A percentile compares a stretch with the other conserved stretches of the same genome.
Conservation (phyloP, 2,888 invertebrate species). For the Creontiades dilutus region DNA sequence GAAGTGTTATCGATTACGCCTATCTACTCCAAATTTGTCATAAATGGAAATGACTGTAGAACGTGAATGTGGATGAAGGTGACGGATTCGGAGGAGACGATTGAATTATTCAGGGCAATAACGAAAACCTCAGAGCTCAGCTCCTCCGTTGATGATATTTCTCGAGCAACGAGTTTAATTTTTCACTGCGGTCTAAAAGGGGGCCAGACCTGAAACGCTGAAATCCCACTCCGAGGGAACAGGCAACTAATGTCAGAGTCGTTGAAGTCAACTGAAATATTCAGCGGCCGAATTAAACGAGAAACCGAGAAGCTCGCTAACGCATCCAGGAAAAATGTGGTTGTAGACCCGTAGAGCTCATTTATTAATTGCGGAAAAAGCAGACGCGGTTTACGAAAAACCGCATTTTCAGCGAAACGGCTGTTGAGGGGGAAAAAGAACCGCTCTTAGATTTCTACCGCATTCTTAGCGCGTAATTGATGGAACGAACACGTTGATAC, state of each 20-base stretch:
- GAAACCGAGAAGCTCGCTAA: background rate
- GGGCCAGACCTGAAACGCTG: too few relatives aligned
- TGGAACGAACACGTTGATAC: too few relatives aligned
- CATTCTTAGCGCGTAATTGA: background rate
- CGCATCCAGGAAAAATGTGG: background rate
- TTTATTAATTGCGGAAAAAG: background rate
- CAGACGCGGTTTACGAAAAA: background rate
- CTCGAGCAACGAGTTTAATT: too few relatives aligned
- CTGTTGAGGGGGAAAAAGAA: background rate
- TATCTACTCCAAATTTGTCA: too few relatives aligned
- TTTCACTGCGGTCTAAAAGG: too few relatives aligned
- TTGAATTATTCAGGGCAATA: too few relatives aligned
- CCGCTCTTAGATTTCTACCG: background rate
- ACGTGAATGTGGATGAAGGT: too few relatives aligned
- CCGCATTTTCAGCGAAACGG: background rate
- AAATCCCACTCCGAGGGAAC: background rate
- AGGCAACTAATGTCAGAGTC: slow-evolving; percentile 9
- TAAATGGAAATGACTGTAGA: too few relatives aligned
- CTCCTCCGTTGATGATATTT: too few relatives aligned
- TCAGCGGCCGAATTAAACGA: slow-evolving; percentile 33
- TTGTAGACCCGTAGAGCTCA: background rate
- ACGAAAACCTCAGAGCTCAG: too few relatives aligned
- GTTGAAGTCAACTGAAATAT: slow-evolving; percentile 18
- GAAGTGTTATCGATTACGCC: too few relatives aligned
- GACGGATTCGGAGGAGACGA: too few relatives aligned